A percentile compares a stretch with the other conserved stretches of the same genome.
phyloP scores from a whole-genome alignment of 2,888 invertebrate genomes.

The Caenorhabditis sp. region DNA sequence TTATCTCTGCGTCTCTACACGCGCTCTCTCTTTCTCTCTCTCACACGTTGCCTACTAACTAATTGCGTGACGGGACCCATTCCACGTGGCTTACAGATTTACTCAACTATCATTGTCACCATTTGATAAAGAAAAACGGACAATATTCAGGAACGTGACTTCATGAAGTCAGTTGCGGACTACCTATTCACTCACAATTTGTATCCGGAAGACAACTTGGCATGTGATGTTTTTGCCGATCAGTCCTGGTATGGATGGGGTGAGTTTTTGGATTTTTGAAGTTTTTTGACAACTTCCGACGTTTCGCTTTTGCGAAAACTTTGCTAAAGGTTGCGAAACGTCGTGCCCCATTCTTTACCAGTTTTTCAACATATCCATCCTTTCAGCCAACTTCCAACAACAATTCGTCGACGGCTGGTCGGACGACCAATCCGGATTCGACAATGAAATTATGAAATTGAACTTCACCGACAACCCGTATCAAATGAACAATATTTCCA shows the following conservation, averaged over 20 bases:
- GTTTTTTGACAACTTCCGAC: no score
- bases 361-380: neutral
- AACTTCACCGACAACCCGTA: neutral
- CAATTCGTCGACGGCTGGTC: neutral
- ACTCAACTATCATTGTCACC: no score
- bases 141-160: constrained; percentile 19
- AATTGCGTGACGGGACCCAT: no score
- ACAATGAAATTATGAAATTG: neutral
- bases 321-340: no score
- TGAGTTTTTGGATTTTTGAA: neutral
- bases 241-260: constrained; percentile 24
- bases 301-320: no score
- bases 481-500: constrained; percentile 11
- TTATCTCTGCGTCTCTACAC: no score
- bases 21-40: no score
- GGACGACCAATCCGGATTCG: neutral
- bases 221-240: constrained; percentile 10
- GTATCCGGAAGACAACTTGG: neutral
- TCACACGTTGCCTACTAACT: no score
- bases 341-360: no score
- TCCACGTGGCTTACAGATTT: no score
- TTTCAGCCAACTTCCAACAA: constrained; percentile 16
- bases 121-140: no score
- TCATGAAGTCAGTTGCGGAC: constrained; percentile 9
- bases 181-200: neutral